A percentile compares a stretch with the other conserved stretches of the same genome.
phyloP scores from a whole-genome alignment of 2,113 vertebrate species.

The Lagenorhynchus albirostris region DNA sequence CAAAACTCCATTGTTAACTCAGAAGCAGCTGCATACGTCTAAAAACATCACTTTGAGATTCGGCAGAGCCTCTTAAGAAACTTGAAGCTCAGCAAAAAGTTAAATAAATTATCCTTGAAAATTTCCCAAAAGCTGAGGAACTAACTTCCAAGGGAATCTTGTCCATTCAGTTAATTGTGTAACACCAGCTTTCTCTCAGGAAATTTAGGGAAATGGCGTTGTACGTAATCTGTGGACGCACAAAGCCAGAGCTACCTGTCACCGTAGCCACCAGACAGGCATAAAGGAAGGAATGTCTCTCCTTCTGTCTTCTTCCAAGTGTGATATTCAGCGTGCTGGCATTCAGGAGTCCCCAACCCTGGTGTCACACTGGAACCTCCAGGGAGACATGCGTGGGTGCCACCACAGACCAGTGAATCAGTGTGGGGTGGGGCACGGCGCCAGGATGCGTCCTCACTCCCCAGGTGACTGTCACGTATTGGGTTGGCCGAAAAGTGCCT shows the following conservation, averaged over 20 bases:
- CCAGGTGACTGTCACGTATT: background rate
- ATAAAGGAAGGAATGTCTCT: background rate
- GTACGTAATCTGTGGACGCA: background rate
- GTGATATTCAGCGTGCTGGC: background rate
- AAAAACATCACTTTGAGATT: conserved; percentile 65
- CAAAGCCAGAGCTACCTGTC: background rate
- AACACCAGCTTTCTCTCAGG: background rate
- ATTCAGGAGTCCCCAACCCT: background rate
- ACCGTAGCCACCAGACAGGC: background rate
- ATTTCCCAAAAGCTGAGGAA: conserved; percentile 54
- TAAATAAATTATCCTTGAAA: conserved; percentile 71
- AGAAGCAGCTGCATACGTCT: conserved; percentile 68
- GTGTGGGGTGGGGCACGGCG: too few relatives aligned
- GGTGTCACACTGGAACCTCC: background rate
- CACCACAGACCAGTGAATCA: background rate
- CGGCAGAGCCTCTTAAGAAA: conserved; percentile 70
- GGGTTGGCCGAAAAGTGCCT: too few relatives aligned
- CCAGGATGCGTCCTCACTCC: rapidly evolving
- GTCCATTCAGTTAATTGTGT: background rate
- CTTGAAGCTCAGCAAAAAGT: conserved; percentile 70
- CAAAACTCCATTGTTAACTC: conserved; percentile 73
- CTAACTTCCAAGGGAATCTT: conserved; percentile 48
- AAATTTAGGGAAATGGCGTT: background rate
- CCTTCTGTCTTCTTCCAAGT: background rate
- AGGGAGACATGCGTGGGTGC: background rate